phyloP scores from a whole-genome alignment of 2,888 invertebrate species.

The Invenusta paracnida region DNA sequence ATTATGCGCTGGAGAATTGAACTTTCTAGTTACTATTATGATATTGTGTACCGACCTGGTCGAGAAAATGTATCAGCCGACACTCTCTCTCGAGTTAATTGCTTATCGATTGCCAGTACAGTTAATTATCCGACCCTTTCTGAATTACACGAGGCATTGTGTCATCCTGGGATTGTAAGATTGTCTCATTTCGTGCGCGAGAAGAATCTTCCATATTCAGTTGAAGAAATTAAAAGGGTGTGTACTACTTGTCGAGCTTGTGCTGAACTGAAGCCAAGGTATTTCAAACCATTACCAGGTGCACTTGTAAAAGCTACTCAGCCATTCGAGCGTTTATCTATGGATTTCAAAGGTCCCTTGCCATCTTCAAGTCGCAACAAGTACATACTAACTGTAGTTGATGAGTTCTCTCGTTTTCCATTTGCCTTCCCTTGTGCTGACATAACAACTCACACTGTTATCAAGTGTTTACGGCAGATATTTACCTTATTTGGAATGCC shows the following conservation, averaged over 20 bases:
- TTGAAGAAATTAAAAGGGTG: conserved; percentile 26
- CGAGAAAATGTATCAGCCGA: conserved; percentile 44
- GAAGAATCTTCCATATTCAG: conserved; percentile 20
- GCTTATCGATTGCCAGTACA: background rate
- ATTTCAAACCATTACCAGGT: conserved; percentile 29
- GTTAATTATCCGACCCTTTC: background rate
- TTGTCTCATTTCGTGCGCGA: conserved; percentile 23
- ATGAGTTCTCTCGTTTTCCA: conserved; percentile 48
- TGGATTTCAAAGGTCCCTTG: conserved; percentile 25
- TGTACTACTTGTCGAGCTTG: conserved; percentile 22
- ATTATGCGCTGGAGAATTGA: conserved; percentile 46
- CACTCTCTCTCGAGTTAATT: conserved; percentile 41
- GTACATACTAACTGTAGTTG: conserved; percentile 37
- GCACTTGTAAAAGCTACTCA: conserved; percentile 16
- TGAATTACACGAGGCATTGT: background rate
- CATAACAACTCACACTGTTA: conserved; percentile 45
- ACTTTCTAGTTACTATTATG: conserved; percentile 44
- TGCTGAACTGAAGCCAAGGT: conserved; percentile 26
- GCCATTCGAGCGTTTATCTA: conserved; percentile 23
- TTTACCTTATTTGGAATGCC: conserved; percentile 47
- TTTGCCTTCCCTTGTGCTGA: conserved; percentile 46
- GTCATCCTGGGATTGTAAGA: conserved; percentile 25
- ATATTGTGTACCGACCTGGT: conserved; percentile 45
- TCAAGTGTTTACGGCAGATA: conserved; percentile 44
- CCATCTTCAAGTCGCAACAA: conserved; percentile 26